Evolutionary conservation across 2,888 invertebrate genomes (phyloP).

Genomic region (Lymantria monacha): DNA sequence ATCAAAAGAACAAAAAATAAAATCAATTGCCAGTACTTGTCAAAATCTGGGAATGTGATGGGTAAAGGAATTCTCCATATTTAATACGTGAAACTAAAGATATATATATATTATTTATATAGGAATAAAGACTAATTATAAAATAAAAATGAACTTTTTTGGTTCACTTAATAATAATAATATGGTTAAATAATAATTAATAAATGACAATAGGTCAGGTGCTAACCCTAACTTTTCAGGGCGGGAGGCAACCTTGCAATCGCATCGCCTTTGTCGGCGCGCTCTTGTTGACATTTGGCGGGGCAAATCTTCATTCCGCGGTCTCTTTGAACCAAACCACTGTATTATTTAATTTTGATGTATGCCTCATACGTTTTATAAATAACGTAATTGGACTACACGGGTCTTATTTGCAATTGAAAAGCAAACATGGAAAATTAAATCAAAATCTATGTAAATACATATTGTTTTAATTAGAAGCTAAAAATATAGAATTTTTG

Average conservation of each 20-base stretch:
- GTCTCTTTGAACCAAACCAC: slow-evolving; percentile 64
- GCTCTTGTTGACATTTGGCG: slow-evolving; percentile 75
- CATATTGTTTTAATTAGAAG: too few species aligned
- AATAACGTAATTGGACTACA: slow-evolving; percentile 34
- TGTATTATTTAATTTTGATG: slow-evolving; percentile 72
- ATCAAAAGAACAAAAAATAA: too few species aligned
- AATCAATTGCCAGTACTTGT: too few species aligned
- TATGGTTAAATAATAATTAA: background rate
- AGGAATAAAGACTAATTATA: too few species aligned
- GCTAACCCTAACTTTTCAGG: slow-evolving; percentile 4
- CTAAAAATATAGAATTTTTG: too few species aligned
- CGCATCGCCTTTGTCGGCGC: slow-evolving; percentile 63
- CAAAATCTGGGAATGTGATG: too few species aligned
- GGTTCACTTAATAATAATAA: too few species aligned
- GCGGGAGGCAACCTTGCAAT: slow-evolving; percentile 19
- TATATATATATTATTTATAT: too few species aligned
- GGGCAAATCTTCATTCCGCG: slow-evolving; percentile 79
- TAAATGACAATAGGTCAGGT: background rate
- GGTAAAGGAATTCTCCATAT: too few species aligned
- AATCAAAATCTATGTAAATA: too few species aligned
- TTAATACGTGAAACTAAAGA: too few species aligned
- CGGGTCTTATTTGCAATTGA: slow-evolving; percentile 8
- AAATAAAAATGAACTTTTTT: too few species aligned
- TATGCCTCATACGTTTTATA: slow-evolving; percentile 47
- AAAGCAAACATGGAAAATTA: background rate